These are phyloP conservation scores for Psix sp. DNA, from an alignment of 1,140 invertebrate genomes.

Conservation along the genomic window DNA sequence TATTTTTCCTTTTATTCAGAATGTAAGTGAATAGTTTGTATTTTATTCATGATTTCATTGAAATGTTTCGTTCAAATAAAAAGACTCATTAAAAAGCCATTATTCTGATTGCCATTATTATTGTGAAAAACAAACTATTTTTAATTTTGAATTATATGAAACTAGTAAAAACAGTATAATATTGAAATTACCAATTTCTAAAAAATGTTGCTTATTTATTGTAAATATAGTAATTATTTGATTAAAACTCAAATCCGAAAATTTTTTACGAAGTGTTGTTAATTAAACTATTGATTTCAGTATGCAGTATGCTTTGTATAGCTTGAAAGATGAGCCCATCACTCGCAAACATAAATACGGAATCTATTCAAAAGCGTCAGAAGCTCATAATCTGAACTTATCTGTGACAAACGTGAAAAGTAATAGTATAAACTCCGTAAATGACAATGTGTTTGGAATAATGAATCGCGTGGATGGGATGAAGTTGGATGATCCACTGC, in stretches of 20 bases:
- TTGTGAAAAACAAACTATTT: too few species aligned
- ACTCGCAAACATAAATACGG: constrained; percentile 72
- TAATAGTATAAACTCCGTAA: constrained; percentile 40
- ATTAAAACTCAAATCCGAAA: too few species aligned
- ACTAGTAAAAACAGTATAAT: too few species aligned
- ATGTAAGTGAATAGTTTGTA: too few species aligned
- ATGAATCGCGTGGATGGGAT: constrained; percentile 74
- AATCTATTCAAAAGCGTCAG: constrained; percentile 70
- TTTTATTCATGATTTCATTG: too few species aligned
- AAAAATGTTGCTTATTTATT: too few species aligned
- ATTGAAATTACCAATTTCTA: too few species aligned
- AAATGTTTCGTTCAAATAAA: too few species aligned
- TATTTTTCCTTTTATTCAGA: too few species aligned
- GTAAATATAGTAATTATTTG: not conserved
- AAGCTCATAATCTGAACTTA: constrained; percentile 26
- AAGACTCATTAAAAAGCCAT: too few species aligned
- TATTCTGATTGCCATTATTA: too few species aligned
- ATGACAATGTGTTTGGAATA: constrained; percentile 74
- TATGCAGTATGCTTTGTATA: constrained; percentile 68
- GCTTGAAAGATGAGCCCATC: constrained; percentile 67
- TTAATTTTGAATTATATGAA: too few species aligned
- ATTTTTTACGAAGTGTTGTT: not conserved
- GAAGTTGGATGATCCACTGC: constrained; percentile 68
- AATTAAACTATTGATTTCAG: constrained; percentile 57
- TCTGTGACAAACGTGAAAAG: constrained; percentile 55